phyloP scores from a whole-genome alignment of 2,888 invertebrate genomes.

The Macropis europaea region DNA sequence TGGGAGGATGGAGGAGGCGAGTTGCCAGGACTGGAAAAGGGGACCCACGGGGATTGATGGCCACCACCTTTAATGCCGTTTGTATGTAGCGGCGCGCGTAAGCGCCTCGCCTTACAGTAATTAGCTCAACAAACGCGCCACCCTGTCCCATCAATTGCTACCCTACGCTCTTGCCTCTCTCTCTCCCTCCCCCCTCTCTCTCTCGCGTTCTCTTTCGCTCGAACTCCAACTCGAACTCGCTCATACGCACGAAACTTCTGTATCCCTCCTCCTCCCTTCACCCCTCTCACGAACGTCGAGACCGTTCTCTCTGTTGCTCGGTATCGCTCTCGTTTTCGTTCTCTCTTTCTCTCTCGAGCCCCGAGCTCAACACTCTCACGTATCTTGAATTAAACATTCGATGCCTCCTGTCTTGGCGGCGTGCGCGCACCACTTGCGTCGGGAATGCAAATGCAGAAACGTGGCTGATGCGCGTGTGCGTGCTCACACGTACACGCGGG shows the following conservation, averaged over 20 bases:
- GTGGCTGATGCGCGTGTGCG: conserved; percentile 26
- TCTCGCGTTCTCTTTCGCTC: background rate
- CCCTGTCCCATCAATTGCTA: conserved; percentile 79
- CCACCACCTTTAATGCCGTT: conserved; percentile 79
- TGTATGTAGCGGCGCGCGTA: conserved; percentile 79
- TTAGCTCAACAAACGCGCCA: conserved; percentile 80
- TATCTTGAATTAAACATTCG: conserved; percentile 79
- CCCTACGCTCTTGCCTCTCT: conserved; percentile 68
- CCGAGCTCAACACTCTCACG: conserved; percentile 52
- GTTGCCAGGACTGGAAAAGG: conserved; percentile 61
- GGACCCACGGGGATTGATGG: conserved; percentile 75
- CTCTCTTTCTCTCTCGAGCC: conserved; percentile 8
- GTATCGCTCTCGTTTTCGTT: conserved; percentile 19
- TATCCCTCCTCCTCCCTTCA: conserved; percentile 22
- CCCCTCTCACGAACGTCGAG: conserved; percentile 17
- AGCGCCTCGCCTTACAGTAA: conserved; percentile 80
- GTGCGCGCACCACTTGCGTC: conserved; percentile 68
- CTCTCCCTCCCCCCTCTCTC: conserved; percentile 7
- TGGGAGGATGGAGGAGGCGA: conserved; percentile 38
- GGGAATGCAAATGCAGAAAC: conserved; percentile 74
- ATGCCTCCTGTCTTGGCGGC: conserved; percentile 78
- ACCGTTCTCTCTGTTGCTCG: conserved; percentile 24
- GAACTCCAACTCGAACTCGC: conserved; percentile 15
- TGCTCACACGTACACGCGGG: conserved; percentile 4
- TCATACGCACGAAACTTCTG: conserved; percentile 41